Evolutionary conservation across 2,888 invertebrate genomes (phyloP).

Genomic region (Chrysodeixis includens): DNA sequence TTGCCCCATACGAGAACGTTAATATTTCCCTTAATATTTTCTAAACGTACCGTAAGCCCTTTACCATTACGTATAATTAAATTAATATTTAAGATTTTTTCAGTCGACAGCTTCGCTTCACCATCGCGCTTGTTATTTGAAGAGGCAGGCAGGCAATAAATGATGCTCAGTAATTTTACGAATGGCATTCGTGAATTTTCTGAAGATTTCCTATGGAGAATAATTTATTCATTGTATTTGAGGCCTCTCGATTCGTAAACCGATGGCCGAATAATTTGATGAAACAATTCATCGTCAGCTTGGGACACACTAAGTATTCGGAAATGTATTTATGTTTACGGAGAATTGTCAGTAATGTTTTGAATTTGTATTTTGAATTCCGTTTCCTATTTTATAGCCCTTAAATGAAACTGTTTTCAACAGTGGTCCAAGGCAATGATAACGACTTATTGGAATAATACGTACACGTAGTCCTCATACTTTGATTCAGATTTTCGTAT

Average conservation of each 20-base stretch:
- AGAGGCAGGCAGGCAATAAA: conserved; percentile 42
- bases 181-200: conserved; percentile 49
- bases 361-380: too few species aligned
- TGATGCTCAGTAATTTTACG: conserved; percentile 49
- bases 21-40: conserved; percentile 65
- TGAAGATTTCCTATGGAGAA: conserved; percentile 49
- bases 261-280: conserved; percentile 74
- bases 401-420: too few species aligned
- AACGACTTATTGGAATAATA: too few species aligned
- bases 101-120: conserved; percentile 23
- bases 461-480: too few species aligned
- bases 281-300: conserved; percentile 66
- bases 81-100: conserved; percentile 55
- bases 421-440: too few species aligned
- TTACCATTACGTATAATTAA: conserved; percentile 67
- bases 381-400: too few species aligned
- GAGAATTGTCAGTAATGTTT: too few species aligned
- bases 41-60: conserved; percentile 57
- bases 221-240: conserved; percentile 63
- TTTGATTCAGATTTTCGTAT: too few species aligned
- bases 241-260: conserved; percentile 58
- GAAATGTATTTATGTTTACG: too few species aligned
- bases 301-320: conserved; percentile 42
- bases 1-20: conserved; percentile 53
- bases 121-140: conserved; percentile 47